phyloP scores from a whole-genome alignment of 2,888 invertebrate species.

The Idaea aversata region DNA sequence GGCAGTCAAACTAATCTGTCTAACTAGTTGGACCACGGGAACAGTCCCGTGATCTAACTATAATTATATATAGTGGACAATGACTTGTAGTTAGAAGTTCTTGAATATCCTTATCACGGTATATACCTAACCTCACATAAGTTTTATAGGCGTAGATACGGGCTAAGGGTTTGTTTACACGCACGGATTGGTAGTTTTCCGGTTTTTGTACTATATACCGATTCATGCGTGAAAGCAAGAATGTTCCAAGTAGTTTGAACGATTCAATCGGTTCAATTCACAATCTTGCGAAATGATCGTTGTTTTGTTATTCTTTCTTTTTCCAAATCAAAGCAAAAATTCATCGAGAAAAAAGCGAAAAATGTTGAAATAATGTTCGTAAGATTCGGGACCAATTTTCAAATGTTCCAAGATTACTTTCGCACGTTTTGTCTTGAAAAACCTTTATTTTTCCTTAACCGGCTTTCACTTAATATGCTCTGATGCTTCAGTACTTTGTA shows the following conservation, averaged over 20 bases:
- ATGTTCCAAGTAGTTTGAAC: background rate
- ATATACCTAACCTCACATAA: background rate
- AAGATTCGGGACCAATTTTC: background rate
- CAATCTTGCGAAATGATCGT: background rate
- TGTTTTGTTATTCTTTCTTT: background rate
- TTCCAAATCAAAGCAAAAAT: background rate
- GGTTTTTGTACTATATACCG: background rate
- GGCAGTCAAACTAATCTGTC: too few relatives aligned
- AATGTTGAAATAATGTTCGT: background rate
- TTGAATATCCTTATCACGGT: background rate
- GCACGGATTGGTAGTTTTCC: background rate
- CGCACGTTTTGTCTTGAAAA: background rate
- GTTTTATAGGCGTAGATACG: background rate
- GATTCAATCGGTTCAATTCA: background rate
- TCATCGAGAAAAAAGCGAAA: background rate
- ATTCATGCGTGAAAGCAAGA: background rate
- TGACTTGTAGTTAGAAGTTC: background rate
- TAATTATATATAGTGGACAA: too few relatives aligned
- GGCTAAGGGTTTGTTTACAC: conserved; percentile 1
- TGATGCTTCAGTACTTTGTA: background rate
- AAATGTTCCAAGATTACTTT: background rate
- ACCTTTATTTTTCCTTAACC: background rate
- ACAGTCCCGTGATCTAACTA: too few relatives aligned
- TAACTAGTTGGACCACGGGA: too few relatives aligned
- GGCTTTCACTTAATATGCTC: background rate